Evolutionary conservation across 2,888 invertebrate species (phyloP).

Genomic region (Litoditis marina): DNA sequence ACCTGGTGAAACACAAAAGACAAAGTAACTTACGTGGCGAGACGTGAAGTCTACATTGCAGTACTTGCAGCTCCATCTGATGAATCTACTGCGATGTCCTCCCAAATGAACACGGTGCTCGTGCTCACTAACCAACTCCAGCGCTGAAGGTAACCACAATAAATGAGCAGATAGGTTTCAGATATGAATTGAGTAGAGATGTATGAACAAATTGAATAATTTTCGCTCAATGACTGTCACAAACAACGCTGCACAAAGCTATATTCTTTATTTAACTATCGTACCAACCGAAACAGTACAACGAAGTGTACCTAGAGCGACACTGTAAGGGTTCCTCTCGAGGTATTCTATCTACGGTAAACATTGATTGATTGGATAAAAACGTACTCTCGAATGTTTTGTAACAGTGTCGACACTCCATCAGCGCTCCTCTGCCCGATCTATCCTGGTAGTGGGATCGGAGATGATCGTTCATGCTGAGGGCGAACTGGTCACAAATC

Average conservation of each 20-base stretch:
- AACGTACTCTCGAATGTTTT: constrained; percentile 15
- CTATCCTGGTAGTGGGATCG: constrained; percentile 14
- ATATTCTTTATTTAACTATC: too few relatives aligned
- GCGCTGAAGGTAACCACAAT: constrained; percentile 4
- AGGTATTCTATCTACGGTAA: too few relatives aligned
- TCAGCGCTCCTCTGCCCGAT: constrained; percentile 8
- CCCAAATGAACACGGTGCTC: constrained; percentile 11
- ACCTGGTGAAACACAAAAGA: not conserved
- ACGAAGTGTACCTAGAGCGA: too few relatives aligned
- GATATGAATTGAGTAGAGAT: too few relatives aligned
- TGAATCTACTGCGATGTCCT: not conserved
- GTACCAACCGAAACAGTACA: too few relatives aligned
- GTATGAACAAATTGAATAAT: too few relatives aligned
- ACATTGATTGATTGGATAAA: too few relatives aligned
- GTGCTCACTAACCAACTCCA: constrained; percentile 14
- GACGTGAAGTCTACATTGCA: constrained; percentile 11
- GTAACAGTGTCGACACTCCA: constrained; percentile 20
- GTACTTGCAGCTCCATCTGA: constrained; percentile 14
- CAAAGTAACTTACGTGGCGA: constrained; percentile 7
- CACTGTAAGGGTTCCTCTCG: too few relatives aligned
- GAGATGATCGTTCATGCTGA: constrained; percentile 10
- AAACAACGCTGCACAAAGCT: too few relatives aligned
- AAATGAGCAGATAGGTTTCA: not conserved
- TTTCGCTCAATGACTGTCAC: too few relatives aligned
- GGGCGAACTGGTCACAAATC: constrained; percentile 14